Evolutionary conservation across 2,113 vertebrate genomes (phyloP), one percentile per base, ranked within the genome.

Genomic region (Athene cunicularia): DNA sequence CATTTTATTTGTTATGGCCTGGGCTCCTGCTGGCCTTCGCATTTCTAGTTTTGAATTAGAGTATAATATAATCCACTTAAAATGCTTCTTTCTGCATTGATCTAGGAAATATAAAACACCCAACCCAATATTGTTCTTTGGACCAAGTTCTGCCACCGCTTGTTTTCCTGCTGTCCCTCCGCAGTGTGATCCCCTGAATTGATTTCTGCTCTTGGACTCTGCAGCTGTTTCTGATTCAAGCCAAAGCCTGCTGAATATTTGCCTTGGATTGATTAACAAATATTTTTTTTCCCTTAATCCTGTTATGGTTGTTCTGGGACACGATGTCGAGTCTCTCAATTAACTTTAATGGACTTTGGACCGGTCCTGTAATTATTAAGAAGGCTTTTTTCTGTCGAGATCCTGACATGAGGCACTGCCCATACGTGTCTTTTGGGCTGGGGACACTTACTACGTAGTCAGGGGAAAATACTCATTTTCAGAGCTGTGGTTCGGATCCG

Each of bases 301-400:
- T 71, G 45, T 90, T 88, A 33, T 22, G 6, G 47, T 63, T 86
- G 55, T 74, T 88, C 72, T 77, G 82, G 85, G 55, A 85, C 23
- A 30, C 22, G 22, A 37, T 52, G 41, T 80, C 0, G 0, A 45
- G 50, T 73, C 58, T 90, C 71, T 88, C 75, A 53, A 66, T 94
- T 91, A 91, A 80, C 62, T 93, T 80, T 55, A 86, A 92, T 63
- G 32, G 79, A 66, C 58, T 86, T 94, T 77, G 81, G 67, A 62
- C 26, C 4, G 49, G 39, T 23, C 49, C 22, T 49, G 14, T 58
- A 66, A n/a, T 83, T 73, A 82, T 70, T 86, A 68, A 52, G 55
- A 70, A 8, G 18, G 20, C 11, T 86, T 93, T 93, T 91, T 80
- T 55, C 76, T 89, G 64, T 91, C 55, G 50, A 41, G 41, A 77